Evolutionary conservation across 2,888 invertebrate species (phyloP).

Genomic region (Campaea margaritaria): DNA sequence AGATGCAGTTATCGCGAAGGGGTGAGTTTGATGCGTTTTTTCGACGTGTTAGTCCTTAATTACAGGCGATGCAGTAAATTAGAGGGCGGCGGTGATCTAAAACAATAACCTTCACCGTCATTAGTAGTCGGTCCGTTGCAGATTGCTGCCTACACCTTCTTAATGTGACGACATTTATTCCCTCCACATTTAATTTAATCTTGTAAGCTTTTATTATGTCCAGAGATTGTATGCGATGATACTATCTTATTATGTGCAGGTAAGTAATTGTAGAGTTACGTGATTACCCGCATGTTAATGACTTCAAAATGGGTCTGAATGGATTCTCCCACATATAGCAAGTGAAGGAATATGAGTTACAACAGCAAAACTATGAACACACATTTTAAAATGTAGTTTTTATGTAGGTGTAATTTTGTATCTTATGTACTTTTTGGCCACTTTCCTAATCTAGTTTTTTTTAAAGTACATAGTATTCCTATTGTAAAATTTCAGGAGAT

Average conservation of each 20-base stretch:
- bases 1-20: slow-evolving; percentile 72
- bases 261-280: slow-evolving; percentile 40
- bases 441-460: too few relatives aligned
- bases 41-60: slow-evolving; percentile 68
- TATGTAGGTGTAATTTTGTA: too few relatives aligned
- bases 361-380: too few relatives aligned
- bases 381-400: too few relatives aligned
- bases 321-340: slow-evolving; percentile 2
- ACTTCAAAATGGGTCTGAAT: slow-evolving; percentile 20
- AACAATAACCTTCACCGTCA: slow-evolving; percentile 80
- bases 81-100: slow-evolving; percentile 81
- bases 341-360: background rate
- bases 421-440: too few relatives aligned
- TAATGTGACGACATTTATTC: slow-evolving; percentile 78
- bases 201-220: slow-evolving; percentile 62
- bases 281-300: slow-evolving; percentile 37
- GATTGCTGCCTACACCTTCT: slow-evolving; percentile 66
- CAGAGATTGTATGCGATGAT: slow-evolving; percentile 48
- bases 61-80: slow-evolving; percentile 75
- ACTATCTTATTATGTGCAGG: slow-evolving; percentile 42
- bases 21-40: slow-evolving; percentile 73
- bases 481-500: too few relatives aligned
- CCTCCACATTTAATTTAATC: slow-evolving; percentile 61
- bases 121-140: slow-evolving; percentile 64
- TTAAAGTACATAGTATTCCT: too few relatives aligned